Evolutionary conservation across 2,797 vertebrate genomes (phyloP).

Genomic region (Aulostomus chinensis): DNA sequence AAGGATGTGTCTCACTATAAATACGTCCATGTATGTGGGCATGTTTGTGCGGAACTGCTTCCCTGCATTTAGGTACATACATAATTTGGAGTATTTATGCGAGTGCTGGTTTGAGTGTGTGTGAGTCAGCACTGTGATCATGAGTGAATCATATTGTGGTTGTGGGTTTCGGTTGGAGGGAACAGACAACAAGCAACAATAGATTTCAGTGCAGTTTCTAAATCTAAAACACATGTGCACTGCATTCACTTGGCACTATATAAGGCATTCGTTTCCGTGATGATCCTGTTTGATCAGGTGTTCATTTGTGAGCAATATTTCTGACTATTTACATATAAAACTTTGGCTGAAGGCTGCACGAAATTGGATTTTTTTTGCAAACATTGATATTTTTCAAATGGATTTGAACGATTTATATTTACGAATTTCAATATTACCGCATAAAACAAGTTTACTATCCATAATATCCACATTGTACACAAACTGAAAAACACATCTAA

Average conservation of each 20-base stretch:
- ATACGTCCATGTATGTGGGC: constrained; percentile 23
- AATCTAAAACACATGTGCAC: constrained; percentile 41
- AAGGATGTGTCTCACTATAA: constrained; percentile 20
- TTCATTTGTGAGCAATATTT: too few relatives aligned
- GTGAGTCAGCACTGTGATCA: constrained; percentile 66
- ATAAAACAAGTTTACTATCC: too few relatives aligned
- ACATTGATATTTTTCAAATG: too few relatives aligned
- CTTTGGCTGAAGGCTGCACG: too few relatives aligned
- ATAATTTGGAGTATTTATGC: constrained; percentile 18
- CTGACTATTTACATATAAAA: too few relatives aligned
- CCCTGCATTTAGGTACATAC: constrained; percentile 10
- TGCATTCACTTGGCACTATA: not conserved
- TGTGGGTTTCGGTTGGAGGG: constrained; percentile 31
- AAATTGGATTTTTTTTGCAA: too few relatives aligned
- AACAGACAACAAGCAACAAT: constrained; percentile 32
- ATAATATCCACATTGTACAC: too few relatives aligned
- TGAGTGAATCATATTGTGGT: constrained; percentile 61
- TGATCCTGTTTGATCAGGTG: too few relatives aligned
- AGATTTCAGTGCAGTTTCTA: constrained; percentile 34
- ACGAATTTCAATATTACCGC: too few relatives aligned
- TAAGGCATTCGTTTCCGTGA: too few relatives aligned
- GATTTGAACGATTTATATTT: too few relatives aligned
- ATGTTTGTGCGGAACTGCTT: constrained; percentile 21
- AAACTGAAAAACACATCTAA: too few relatives aligned
- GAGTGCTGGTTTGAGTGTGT: not conserved